Evolutionary conservation across 2,797 vertebrate genomes (phyloP).

Genomic region (Tragelaphus eurycerus): DNA sequence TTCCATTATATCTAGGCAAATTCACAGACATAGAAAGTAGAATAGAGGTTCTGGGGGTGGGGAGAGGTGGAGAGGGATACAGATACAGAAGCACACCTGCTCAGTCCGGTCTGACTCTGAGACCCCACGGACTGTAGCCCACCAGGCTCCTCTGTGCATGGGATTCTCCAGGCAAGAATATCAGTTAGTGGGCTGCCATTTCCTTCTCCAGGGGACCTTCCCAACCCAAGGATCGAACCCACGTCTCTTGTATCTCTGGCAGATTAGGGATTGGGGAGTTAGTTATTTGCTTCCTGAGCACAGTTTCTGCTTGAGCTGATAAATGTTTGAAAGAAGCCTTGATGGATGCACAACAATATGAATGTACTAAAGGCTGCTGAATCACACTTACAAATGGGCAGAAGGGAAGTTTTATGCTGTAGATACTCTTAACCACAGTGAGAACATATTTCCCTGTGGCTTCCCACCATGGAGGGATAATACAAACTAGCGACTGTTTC

Average conservation of each 20-base stretch:
- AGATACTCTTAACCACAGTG: neutral
- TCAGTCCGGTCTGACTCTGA: neutral
- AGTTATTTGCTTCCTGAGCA: neutral
- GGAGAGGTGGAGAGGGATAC: neutral
- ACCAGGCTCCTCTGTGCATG: rapidly evolving
- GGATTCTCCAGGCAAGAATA: neutral
- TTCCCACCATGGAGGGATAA: neutral
- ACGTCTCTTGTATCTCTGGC: neutral
- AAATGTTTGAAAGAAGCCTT: neutral
- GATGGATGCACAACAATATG: neutral
- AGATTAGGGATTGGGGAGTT: neutral
- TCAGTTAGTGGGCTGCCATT: neutral
- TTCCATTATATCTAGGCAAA: neutral
- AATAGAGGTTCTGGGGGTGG: neutral
- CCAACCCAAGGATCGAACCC: neutral
- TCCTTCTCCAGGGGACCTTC: neutral
- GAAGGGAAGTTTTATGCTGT: neutral
- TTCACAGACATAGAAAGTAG: neutral
- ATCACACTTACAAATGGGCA: neutral
- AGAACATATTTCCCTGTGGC: neutral
- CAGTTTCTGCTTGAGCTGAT: neutral
- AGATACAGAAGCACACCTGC: neutral
- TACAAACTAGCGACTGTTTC: neutral
- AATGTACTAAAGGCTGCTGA: neutral
- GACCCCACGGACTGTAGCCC: neutral